A percentile compares a stretch with the other conserved stretches of the same genome.
Evolutionary conservation across 2,797 vertebrate species (phyloP).

Genomic region (Halcyon leucocephala): DNA sequence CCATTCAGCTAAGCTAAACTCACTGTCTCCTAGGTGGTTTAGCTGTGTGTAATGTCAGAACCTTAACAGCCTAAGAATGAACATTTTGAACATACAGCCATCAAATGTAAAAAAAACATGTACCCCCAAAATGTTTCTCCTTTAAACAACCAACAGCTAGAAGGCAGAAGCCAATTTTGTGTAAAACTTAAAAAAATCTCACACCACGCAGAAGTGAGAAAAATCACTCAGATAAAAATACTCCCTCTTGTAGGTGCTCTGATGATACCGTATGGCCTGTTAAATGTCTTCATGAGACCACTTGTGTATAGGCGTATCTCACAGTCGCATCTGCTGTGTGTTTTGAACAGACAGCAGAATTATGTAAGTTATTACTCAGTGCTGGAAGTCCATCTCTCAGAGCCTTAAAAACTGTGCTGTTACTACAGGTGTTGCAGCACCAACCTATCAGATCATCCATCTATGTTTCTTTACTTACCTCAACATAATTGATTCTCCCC

Average conservation of each 20-base stretch:
- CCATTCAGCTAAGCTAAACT: not conserved
- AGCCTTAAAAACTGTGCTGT: not conserved
- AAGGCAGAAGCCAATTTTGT: not conserved
- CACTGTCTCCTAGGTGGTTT: not conserved
- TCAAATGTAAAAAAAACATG: not conserved
- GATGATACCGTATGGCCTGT: not conserved
- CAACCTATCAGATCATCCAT: constrained; percentile 8
- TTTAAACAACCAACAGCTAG: not conserved
- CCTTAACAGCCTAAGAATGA: not conserved
- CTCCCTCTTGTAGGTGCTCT: not conserved
- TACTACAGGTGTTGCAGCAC: constrained; percentile 9
- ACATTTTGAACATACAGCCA: not conserved
- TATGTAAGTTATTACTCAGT: not conserved
- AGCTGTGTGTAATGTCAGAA: not conserved
- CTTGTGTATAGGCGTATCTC: not conserved
- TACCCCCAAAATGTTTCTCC: not conserved
- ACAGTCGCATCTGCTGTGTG: not conserved
- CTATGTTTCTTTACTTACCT: constrained; percentile 70
- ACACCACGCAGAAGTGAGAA: constrained; percentile 2
- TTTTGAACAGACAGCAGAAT: constrained; percentile 5
- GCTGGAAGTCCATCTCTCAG: not conserved
- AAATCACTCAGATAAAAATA: not conserved
- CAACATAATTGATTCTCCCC: constrained; percentile 52
- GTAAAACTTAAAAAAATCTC: not conserved
- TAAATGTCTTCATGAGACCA: not conserved